Conservation (phyloP, 2,113 vertebrate genomes). For the Coturnix japonica region DNA sequence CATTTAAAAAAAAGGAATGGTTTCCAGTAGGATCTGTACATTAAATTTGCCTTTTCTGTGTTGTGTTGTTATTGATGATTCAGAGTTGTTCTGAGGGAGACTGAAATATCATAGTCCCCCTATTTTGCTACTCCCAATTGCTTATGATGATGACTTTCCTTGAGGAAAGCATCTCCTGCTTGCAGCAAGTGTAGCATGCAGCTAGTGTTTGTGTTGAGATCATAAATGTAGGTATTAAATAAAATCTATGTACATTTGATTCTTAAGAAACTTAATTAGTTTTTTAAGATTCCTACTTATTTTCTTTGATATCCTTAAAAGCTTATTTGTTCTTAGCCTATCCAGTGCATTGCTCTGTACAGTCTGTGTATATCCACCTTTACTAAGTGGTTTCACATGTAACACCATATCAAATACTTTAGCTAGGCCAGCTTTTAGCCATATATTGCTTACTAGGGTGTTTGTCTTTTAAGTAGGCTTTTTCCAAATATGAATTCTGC, state of each 20-base stretch:
- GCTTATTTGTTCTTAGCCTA: neutral
- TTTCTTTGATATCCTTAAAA: neutral
- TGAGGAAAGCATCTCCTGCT: neutral
- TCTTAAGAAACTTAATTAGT: neutral
- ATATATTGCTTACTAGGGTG: neutral
- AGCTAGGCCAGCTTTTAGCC: neutral
- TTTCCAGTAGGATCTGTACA: neutral
- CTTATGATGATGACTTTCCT: neutral
- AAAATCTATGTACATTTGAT: neutral
- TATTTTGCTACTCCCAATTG: neutral
- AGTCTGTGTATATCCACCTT: neutral
- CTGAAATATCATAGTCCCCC: neutral
- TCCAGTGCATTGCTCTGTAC: neutral
- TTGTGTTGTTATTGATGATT: neutral
- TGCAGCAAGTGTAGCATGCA: neutral
- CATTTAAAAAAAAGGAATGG: neutral
- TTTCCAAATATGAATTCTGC: neutral
- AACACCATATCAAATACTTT: neutral
- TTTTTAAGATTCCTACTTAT: too few species aligned
- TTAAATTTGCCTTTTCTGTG: neutral
- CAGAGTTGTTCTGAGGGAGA: neutral
- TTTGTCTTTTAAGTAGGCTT: neutral
- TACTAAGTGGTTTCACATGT: neutral
- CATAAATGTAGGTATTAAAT: neutral
- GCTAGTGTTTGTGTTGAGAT: neutral